Conservation (phyloP, 2,888 invertebrate genomes). For the Diabrotica balteata region DNA sequence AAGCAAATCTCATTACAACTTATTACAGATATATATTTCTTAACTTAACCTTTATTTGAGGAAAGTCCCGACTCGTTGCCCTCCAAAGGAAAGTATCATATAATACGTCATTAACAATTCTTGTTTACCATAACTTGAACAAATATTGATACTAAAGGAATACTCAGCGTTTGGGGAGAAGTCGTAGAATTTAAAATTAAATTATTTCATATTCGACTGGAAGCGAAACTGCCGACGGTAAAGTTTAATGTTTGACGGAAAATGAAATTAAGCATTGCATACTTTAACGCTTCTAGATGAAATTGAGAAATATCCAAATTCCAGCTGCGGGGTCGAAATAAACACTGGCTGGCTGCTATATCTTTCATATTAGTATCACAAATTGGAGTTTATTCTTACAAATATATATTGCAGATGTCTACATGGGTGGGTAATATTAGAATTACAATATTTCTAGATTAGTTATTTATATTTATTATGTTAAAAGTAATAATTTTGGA, state of each 20-base stretch:
- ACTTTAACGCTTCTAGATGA: not conserved
- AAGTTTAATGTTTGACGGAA: constrained; percentile 1
- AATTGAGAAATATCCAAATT: constrained; percentile 1
- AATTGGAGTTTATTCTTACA: not conserved
- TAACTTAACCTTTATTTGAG: no score
- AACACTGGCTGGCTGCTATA: not conserved
- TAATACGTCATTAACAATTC: not conserved
- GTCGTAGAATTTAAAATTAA: constrained; percentile 1
- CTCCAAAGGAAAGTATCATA: not conserved
- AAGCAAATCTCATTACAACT: no score
- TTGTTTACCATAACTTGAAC: not conserved
- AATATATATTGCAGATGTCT: no score
- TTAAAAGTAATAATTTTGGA: no score
- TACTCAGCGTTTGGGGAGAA: not conserved
- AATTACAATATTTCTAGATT: no score
- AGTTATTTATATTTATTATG: no score
- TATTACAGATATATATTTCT: no score
- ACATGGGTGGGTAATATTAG: no score
- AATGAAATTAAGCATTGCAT: constrained; percentile 1
- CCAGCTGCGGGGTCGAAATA: not conserved
- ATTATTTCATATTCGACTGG: not conserved
- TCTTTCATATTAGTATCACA: not conserved
- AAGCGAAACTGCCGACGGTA: not conserved
- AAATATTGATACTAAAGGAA: not conserved
- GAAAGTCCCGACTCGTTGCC: no score